Conservation (phyloP, 2,113 vertebrate genomes). For the Lycaon pictus region DNA sequence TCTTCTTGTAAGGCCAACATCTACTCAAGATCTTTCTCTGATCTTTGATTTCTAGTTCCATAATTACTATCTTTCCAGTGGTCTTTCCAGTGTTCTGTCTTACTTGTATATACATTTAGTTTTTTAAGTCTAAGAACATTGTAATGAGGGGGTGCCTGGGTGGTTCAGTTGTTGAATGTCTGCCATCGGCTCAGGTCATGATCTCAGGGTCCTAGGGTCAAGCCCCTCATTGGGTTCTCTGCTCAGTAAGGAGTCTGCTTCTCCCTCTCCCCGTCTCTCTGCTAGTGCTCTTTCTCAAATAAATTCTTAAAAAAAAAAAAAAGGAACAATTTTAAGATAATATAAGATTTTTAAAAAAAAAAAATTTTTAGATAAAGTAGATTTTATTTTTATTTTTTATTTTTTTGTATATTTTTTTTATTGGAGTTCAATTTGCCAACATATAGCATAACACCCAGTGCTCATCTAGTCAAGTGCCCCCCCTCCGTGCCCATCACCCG, state of each 20-base stretch:
- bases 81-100: neutral
- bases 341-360: neutral
- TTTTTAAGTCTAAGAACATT: neutral
- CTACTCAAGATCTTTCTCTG: neutral
- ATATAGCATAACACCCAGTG: too few relatives aligned
- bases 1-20: neutral
- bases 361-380: neutral
- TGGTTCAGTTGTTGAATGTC: neutral
- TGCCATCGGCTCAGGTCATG: neutral
- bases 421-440: too few relatives aligned
- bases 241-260: too few relatives aligned
- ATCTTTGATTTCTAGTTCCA: neutral
- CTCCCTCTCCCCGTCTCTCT: too few relatives aligned
- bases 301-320: neutral
- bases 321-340: too few relatives aligned
- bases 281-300: too few relatives aligned
- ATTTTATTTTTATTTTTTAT: too few relatives aligned
- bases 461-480: too few relatives aligned
- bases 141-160: neutral
- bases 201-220: neutral
- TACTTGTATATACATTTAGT: neutral
- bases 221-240: too few relatives aligned
- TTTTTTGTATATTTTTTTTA: too few relatives aligned
- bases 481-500: too few relatives aligned
- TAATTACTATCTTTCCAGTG: neutral